These are phyloP conservation scores for Perca flavescens DNA, from an alignment of 2,113 vertebrate genomes.

Conservation along the genomic window DNA sequence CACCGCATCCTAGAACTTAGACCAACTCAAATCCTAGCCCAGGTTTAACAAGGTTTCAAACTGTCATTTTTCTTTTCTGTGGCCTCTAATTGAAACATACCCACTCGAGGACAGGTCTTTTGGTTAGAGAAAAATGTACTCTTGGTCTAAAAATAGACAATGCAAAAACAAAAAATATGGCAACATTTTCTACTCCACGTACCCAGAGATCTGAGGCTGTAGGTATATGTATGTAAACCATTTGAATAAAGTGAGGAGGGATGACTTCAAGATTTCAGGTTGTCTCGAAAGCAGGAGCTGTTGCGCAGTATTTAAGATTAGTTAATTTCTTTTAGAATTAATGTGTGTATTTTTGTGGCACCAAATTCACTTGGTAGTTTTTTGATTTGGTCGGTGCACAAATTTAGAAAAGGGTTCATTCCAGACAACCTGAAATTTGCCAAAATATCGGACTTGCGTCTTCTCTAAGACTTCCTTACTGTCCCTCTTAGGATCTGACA, in stretches of 20 bases:
- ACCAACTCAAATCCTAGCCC: background rate
- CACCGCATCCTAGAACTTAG: background rate
- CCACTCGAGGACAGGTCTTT: background rate
- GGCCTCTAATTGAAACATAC: constrained; percentile 1
- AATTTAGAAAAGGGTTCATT: background rate
- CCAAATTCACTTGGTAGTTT: background rate
- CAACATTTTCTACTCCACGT: background rate
- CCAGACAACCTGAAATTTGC: background rate
- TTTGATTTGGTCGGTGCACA: background rate
- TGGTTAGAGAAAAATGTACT: background rate
- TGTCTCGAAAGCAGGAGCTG: background rate
- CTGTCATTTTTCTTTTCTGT: background rate
- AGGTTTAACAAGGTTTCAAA: background rate
- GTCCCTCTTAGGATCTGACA: constrained; percentile 89
- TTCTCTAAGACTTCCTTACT: constrained; percentile 1
- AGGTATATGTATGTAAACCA: background rate
- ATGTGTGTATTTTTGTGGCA: background rate
- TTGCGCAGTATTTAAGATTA: background rate
- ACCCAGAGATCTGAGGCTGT: background rate
- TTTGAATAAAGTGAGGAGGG: background rate
- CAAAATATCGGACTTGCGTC: background rate
- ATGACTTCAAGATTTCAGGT: constrained; percentile 13
- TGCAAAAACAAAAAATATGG: background rate
- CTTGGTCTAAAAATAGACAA: background rate
- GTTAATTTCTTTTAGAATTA: background rate